These are phyloP conservation scores for Vidua macroura DNA, from an alignment of 2,113 vertebrate species.

Conservation along the genomic window DNA sequence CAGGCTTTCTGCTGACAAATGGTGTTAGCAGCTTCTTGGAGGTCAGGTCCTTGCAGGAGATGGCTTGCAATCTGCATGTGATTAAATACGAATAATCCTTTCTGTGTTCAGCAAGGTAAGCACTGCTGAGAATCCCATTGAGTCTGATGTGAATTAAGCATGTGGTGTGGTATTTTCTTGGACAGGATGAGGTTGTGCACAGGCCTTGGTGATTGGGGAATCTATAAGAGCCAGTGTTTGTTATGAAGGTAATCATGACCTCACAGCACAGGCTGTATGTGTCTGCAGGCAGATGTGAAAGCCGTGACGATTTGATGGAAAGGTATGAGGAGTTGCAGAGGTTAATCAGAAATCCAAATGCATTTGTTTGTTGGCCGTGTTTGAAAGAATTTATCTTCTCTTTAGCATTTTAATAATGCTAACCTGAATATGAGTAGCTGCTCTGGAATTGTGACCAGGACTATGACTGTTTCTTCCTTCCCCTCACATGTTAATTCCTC, in stretches of 20 bases:
- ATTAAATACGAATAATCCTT: conserved; percentile 53
- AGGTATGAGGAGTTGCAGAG: background rate
- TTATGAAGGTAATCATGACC: background rate
- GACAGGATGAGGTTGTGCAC: background rate
- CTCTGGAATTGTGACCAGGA: background rate
- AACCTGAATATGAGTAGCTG: background rate
- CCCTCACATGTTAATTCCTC: background rate
- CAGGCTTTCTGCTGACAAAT: conserved; percentile 22
- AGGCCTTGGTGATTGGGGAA: background rate
- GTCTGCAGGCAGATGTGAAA: background rate
- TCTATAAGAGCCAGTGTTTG: background rate
- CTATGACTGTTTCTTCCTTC: background rate
- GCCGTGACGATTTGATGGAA: background rate
- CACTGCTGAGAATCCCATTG: background rate
- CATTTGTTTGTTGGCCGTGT: background rate
- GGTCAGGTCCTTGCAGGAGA: conserved; percentile 22
- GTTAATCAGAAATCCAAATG: background rate
- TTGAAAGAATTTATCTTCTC: background rate
- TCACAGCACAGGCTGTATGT: rapidly evolving
- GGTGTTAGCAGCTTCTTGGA: conserved; percentile 5
- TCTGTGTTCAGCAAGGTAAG: conserved; percentile 8
- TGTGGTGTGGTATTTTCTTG: background rate
- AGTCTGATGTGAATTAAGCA: background rate
- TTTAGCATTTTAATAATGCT: background rate
- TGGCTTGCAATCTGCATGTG: background rate